Conservation (phyloP, 2,888 invertebrate species). For the Drosophila birchii region DNA sequence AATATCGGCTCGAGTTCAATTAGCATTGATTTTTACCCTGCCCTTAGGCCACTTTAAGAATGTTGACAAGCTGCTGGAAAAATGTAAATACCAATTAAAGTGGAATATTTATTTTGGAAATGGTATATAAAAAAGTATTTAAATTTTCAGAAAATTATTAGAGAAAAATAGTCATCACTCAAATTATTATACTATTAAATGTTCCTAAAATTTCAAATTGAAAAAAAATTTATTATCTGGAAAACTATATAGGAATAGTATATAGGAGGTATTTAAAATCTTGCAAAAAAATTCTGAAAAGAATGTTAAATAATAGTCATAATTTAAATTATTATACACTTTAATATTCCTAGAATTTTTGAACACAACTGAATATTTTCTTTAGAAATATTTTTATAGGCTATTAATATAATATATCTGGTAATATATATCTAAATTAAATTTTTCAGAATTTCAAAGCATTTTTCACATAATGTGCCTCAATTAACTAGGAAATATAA, state of each 20-base stretch:
- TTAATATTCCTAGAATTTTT: background rate
- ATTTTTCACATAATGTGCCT: background rate
- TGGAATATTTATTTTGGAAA: background rate
- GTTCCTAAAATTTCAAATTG: background rate
- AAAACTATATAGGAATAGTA: too few species aligned
- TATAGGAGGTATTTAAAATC: too few species aligned
- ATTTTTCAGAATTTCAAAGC: background rate
- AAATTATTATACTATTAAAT: background rate
- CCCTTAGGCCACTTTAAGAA: conserved; percentile 52
- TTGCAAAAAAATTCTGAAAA: too few species aligned
- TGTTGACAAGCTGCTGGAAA: background rate
- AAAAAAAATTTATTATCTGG: too few species aligned
- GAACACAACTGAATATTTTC: background rate
- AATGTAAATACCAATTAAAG: background rate
- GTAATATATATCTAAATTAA: background rate
- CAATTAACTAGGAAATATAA: background rate
- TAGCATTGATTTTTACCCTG: conserved; percentile 75
- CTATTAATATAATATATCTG: background rate
- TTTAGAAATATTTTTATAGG: background rate
- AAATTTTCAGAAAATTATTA: background rate
- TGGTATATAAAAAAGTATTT: background rate
- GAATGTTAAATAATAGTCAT: background rate
- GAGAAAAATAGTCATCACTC: background rate
- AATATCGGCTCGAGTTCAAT: conserved; percentile 64
- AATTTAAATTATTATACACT: background rate